A percentile compares a stretch with the other conserved stretches of the same genome.
These are phyloP conservation scores for Chiloscyllium punctatum DNA, from an alignment of 2,797 vertebrate species.

Conservation along the genomic window DNA sequence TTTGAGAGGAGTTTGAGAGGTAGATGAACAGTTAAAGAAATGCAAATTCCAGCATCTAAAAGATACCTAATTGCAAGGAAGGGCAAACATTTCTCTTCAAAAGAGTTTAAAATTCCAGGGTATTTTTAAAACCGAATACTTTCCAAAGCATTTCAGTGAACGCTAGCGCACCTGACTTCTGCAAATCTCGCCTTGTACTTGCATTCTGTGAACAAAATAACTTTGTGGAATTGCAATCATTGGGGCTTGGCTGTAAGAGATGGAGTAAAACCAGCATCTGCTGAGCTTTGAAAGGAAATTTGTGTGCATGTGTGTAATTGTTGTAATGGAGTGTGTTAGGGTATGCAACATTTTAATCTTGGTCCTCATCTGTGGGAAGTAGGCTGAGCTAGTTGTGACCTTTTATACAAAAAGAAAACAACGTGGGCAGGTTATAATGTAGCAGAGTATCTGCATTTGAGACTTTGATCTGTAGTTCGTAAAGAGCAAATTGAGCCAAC, in stretches of 20 bases:
- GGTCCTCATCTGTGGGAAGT: not conserved
- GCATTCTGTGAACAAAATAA: not conserved
- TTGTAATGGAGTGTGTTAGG: not conserved
- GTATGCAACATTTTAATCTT: not conserved
- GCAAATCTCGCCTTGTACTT: not conserved
- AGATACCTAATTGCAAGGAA: not conserved
- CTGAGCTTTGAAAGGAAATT: not conserved
- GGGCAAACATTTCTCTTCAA: not conserved
- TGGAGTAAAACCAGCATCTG: not conserved
- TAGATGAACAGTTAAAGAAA: not conserved
- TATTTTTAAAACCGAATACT: not conserved
- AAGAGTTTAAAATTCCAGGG: not conserved
- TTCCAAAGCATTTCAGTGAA: not conserved
- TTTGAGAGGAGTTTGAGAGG: not conserved
- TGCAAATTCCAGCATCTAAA: not conserved
- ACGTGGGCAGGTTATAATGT: not conserved
- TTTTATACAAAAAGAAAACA: not conserved
- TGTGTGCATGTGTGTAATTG: not conserved
- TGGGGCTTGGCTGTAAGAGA: not conserved
- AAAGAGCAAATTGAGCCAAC: not conserved
- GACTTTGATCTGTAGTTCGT: not conserved
- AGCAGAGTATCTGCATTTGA: not conserved
- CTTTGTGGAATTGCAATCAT: not conserved
- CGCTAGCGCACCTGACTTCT: not conserved
- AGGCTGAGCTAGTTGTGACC: not conserved